Evolutionary conservation across 2,113 vertebrate genomes (phyloP).

Genomic region (Cochlearius cochlearius): DNA sequence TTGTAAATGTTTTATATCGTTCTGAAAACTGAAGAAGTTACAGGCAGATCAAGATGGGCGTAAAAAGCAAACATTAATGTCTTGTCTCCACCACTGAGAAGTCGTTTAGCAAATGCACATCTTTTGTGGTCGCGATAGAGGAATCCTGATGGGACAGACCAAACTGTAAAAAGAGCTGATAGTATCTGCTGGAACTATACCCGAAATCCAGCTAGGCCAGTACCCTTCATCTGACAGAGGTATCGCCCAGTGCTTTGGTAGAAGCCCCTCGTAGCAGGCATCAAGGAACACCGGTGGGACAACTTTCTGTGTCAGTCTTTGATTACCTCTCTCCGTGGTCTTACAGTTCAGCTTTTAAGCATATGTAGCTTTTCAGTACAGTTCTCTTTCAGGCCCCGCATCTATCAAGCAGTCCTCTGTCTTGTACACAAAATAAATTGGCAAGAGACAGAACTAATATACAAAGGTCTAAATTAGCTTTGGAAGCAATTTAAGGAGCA

Average conservation of each 20-base stretch:
- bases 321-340: neutral
- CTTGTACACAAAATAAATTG: neutral
- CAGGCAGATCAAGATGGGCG: neutral
- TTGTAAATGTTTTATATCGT: neutral
- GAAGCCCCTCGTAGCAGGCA: fast-evolving
- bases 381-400: neutral
- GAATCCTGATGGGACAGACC: neutral
- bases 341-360: neutral
- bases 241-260: neutral
- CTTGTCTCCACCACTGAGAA: neutral
- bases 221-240: neutral
- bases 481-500: neutral
- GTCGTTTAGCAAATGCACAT: neutral
- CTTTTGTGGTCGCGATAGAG: neutral
- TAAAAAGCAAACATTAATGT: neutral
- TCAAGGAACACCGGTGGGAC: neutral
- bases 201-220: neutral
- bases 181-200: neutral
- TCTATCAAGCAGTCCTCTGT: neutral
- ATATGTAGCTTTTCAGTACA: neutral
- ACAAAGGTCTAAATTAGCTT: neutral
- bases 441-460: neutral
- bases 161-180: neutral
- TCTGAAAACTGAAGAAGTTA: neutral
- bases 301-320: neutral